Percentiles rank a stretch among this genome's conserved stretches.
Conservation (phyloP, 2,797 vertebrate genomes). For the Hozukius guyotensis region DNA sequence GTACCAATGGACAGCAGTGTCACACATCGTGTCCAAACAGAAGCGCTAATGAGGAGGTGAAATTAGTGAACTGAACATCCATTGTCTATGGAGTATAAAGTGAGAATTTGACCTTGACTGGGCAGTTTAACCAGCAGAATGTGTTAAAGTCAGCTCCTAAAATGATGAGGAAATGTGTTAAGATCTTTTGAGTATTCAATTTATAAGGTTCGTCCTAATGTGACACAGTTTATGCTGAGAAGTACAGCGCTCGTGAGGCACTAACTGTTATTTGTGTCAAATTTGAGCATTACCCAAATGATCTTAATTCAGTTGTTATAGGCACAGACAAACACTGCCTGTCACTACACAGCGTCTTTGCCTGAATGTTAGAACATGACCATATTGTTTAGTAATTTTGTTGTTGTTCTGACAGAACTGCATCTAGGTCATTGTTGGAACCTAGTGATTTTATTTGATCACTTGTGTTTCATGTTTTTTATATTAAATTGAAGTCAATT, state of each 20-base stretch:
- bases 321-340: background rate
- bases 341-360: background rate
- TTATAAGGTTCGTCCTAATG: background rate
- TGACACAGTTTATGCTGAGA: background rate
- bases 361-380: background rate
- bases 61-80: background rate
- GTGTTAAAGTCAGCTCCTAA: background rate
- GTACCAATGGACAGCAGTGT: slow-evolving; percentile 40
- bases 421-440: background rate
- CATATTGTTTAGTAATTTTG: background rate
- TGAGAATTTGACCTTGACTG: background rate
- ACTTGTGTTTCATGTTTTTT: background rate
- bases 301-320: background rate
- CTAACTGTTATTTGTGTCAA: background rate
- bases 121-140: background rate
- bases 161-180: background rate
- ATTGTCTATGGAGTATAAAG: background rate
- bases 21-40: slow-evolving; percentile 26
- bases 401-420: background rate
- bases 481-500: background rate
- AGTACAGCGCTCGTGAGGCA: too few species aligned
- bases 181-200: background rate
- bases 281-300: background rate
- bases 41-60: slow-evolving; percentile 39
- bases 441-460: background rate